A percentile compares a stretch with the other conserved stretches of the same genome.
Evolutionary conservation across 2,888 invertebrate genomes (phyloP).

Genomic region (Teleiodes luculella): DNA sequence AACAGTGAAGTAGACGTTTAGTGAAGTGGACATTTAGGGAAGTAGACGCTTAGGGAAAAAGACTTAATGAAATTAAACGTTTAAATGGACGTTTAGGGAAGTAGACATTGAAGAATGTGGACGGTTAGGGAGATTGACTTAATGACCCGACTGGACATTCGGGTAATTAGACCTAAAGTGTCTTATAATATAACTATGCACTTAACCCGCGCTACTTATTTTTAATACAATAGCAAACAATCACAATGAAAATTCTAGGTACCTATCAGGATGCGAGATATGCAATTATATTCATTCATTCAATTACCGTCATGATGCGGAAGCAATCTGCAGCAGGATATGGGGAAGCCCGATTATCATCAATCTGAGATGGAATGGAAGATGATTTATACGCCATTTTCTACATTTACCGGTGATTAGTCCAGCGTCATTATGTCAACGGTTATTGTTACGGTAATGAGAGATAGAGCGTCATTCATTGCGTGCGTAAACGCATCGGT

Average conservation of each 20-base stretch:
- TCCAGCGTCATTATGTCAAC: neutral
- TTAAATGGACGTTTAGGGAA: too few relatives aligned
- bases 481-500: neutral
- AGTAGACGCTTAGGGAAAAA: too few relatives aligned
- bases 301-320: conserved; percentile 11
- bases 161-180: too few relatives aligned
- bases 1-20: too few relatives aligned
- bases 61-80: too few relatives aligned
- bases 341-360: conserved; percentile 47
- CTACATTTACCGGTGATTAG: conserved; percentile 1
- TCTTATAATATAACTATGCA: too few relatives aligned
- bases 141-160: too few relatives aligned
- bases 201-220: neutral
- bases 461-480: neutral
- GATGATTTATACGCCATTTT: conserved; percentile 34
- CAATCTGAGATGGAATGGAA: conserved; percentile 27
- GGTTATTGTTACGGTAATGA: neutral
- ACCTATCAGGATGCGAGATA: conserved; percentile 7
- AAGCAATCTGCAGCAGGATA: conserved; percentile 42
- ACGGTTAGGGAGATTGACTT: too few relatives aligned
- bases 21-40: too few relatives aligned
- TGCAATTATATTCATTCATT: conserved; percentile 11
- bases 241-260: neutral
- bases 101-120: too few relatives aligned
- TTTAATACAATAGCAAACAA: conserved; percentile 4